Evolutionary conservation across 2,113 vertebrate species (phyloP), one percentile per base, ranked within the genome.

Genomic region (Chaenogobius annularis): DNA sequence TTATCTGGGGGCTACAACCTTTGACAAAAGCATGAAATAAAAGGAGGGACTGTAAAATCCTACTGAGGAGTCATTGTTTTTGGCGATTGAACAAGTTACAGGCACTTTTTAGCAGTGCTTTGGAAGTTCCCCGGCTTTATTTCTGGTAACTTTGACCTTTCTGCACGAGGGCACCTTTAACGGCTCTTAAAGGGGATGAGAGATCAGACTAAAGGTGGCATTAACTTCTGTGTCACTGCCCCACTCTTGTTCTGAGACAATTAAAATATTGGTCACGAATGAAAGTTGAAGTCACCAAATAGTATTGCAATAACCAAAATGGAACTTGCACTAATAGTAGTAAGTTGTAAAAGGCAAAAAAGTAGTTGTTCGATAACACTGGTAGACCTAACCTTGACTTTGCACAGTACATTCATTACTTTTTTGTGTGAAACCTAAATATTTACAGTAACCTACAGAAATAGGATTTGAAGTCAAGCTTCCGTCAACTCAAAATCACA

Each of bases 1-100:
- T 81, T 80, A 83, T 85, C 74, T 62, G 74, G 55, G 52, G 75
- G 70, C 66, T 79, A 69, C 71, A 83, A 78, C 82, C 73, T 46
- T 61, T 66, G 73, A 87, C 83, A 86, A 81, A 81, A 70, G 75
- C 70, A 52, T 76, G 31, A 73, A 74, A 77, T 37, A 48, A 69
- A 73, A 73, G 64, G 59, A 22, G 55, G 44, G 50, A 50, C 61
- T 52, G 48, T 73, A 58, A 83, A 73, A 77, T 35, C 46, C 62
- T 46, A 59, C 69, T 79, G 72, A 76, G 61, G 26, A 58, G 74
- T 70, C 80, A 44, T 73, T 69, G 61, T 68, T 67, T 54, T 67
- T 54, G 58, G 58, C 20, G 66, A 73, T 71, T 81, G 66, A 69
- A 68, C 56, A 35, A 46, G 22, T 68, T 7, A 22, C 19, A 26